These are phyloP conservation scores for Drosophila borborema DNA, from an alignment of 2,888 invertebrate genomes.

Conservation along the genomic window DNA sequence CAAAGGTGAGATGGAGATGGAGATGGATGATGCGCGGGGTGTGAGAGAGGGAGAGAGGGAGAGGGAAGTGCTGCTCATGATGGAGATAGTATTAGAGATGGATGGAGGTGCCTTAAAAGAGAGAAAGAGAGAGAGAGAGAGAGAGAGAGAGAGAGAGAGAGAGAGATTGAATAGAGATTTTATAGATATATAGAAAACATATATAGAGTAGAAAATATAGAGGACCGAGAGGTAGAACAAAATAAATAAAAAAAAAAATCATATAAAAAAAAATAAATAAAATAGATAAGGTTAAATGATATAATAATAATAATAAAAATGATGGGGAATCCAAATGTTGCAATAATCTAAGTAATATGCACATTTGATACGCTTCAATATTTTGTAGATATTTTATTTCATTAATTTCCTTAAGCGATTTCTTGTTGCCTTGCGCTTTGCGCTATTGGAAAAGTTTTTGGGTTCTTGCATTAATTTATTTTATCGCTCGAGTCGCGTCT, in stretches of 20 bases:
- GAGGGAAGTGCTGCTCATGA: not conserved
- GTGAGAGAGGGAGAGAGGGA: not conserved
- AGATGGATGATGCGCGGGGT: not conserved
- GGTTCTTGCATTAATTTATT: slow-evolving; percentile 13
- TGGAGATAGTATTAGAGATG: too few relatives aligned
- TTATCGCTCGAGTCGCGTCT: slow-evolving; percentile 17
- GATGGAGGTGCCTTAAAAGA: too few relatives aligned
- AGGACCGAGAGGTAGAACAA: too few relatives aligned
- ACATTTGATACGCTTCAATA: not conserved
- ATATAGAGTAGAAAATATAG: not conserved
- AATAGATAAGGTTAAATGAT: not conserved
- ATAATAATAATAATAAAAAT: too few relatives aligned
- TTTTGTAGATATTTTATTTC: slow-evolving; percentile 22
- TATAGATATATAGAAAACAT: too few relatives aligned
- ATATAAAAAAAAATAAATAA: too few relatives aligned
- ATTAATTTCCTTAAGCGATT: slow-evolving; percentile 49
- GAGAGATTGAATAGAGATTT: too few relatives aligned
- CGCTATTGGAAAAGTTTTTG: slow-evolving; percentile 2
- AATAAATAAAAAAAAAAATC: too few relatives aligned
- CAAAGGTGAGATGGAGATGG: not conserved
- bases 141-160: not conserved
- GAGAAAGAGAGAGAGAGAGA: not conserved
- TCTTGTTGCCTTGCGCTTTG: not conserved
- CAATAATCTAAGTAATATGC: not conserved
- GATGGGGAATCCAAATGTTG: not conserved